These are phyloP conservation scores for Lamproptera curius DNA, from an alignment of 2,888 invertebrate genomes.

Conservation along the genomic window DNA sequence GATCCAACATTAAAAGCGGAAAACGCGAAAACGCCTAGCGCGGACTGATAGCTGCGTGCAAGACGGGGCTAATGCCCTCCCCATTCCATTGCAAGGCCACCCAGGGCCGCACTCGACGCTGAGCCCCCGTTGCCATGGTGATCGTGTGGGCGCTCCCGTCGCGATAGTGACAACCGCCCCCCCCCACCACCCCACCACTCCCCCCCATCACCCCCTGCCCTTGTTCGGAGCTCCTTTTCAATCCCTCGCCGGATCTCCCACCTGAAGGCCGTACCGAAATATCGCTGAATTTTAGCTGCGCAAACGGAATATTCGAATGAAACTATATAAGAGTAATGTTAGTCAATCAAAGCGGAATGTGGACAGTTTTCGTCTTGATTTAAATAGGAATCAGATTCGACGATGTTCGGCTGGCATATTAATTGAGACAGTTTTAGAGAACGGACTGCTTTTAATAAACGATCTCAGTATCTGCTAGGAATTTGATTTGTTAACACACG, in stretches of 20 bases:
- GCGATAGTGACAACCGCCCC: slow-evolving; percentile 64
- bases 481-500: too few relatives aligned
- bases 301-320: slow-evolving; percentile 1
- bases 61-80: slow-evolving; percentile 77
- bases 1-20: slow-evolving; percentile 41
- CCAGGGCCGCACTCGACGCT: slow-evolving; percentile 69
- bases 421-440: too few relatives aligned
- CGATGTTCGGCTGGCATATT: too few relatives aligned
- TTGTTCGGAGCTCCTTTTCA: slow-evolving; percentile 67
- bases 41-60: slow-evolving; percentile 65
- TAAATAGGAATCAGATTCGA: slow-evolving; percentile 4
- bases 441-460: too few relatives aligned
- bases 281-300: slow-evolving; percentile 18
- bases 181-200: slow-evolving; percentile 21
- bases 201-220: slow-evolving; percentile 34
- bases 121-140: slow-evolving; percentile 60
- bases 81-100: slow-evolving; percentile 78
- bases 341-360: neutral
- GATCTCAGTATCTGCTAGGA: too few relatives aligned
- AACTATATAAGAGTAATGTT: neutral
- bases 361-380: neutral
- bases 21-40: slow-evolving; percentile 57
- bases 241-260: slow-evolving; percentile 66
- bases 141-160: slow-evolving; percentile 61
- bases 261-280: slow-evolving; percentile 54